Base-by-base conservation (phyloP, 2,888 invertebrate genomes). In the Tenthredo notha region DNA sequence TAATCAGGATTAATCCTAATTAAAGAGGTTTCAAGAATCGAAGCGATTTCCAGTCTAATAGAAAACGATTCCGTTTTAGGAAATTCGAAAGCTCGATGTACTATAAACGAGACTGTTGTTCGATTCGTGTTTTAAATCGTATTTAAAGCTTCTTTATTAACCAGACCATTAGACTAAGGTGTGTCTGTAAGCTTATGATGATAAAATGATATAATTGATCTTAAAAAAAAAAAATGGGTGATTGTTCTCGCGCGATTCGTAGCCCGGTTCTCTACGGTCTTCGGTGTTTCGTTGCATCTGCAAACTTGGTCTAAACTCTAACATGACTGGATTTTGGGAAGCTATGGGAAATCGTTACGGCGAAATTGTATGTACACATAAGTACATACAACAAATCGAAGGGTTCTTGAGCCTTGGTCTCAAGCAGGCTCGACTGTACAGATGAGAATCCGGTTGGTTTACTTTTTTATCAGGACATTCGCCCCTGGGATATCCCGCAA, bases 371-470 rank as follows among this genome's bases (percentile, higher is more conserved):
- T 2, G 74, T 74, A 47, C 40, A 29, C 29, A 37, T 25, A 61
- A 61, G 25, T 61, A 25, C 61, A 40, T 72, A 70, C 37, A 72
- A 72, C 70, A 72, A 72, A 72, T 72, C 70, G 70, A 40, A 72
- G 40, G 40, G 37, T 74, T 74, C 77, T 50, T 29, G 77, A 77
- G 54, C 29, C 77, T 54, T 43, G 77, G 25, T 33, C 47, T 43
- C 29, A 29, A 29, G 18, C 77, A 77, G 61, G 29, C 54, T 54
- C 77, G 77, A 54, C 77, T 50, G 77, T 77, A 77, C 77, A 54
- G 54, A 77, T 29, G 47, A 29, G 50, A 77, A 77, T 77, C 77
- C 77, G 77, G 77, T 77, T 77, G 78, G 54, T 78, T 61, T 25
- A 54, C 78, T 78, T 61, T 61, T 47, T 78, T 78, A 33, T 61